Base-by-base conservation (phyloP, 2,797 vertebrate species). In the Spea hammondii region DNA sequence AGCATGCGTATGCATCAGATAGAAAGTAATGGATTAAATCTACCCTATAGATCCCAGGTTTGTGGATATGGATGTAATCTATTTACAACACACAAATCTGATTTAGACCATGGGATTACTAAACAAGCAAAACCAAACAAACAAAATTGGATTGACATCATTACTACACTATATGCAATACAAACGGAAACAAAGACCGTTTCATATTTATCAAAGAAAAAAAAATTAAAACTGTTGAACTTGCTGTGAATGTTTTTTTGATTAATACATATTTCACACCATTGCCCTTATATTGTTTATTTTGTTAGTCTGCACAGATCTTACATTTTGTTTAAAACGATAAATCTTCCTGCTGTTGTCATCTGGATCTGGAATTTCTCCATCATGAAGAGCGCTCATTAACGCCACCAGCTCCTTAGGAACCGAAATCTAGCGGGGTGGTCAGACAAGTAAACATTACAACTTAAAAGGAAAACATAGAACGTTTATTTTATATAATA, bases 341-440 rank as follows among this genome's bases (percentile, higher is more conserved):
- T 94, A 96, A 72, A 98, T 84, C 77, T 93, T 89, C 59, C 89
- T 89, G 47, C 74, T 79, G 70, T 55, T 75, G 83, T 98, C 95
- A 77, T 89, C 87, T 2, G 94, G 94, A 85, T 98, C 96, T 0
- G 90, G 87, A 55, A 84, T 87, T 76, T 97, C 95, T 76, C 97
- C 96, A 0, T 96, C 94, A 0, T 92, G 91, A 78, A 93, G 73
- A 0, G 97, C 96, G 49, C 97, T 99, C 97, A 99, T 99, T 65
- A 98, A 91, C 1, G 94, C 94, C 54, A 98, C 94, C 89, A 99
- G 79, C 47, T 96, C 95, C 85, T 94, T 95, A 0, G 96, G 95
- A 4, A 97, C 94, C 0, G 95, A 98, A 46, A 99, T 90, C 96
- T 97, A 85, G 49, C 32, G 0, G 68, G 69, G 79, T 79, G 78